Evolutionary conservation across 2,888 invertebrate genomes (phyloP).

Genomic region (Cotesia congregata): DNA sequence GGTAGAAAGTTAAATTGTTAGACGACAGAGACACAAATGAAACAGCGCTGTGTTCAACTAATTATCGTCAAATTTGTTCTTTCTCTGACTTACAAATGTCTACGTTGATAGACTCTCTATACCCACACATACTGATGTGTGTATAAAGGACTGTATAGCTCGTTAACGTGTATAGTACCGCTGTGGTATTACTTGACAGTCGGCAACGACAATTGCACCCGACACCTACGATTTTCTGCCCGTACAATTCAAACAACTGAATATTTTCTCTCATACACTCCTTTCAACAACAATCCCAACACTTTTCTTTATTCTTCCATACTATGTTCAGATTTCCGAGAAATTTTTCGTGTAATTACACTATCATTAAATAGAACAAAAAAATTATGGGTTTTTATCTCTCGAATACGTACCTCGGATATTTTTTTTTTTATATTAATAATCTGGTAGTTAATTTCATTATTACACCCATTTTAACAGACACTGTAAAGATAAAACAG

Average conservation of each 20-base stretch:
- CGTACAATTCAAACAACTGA: constrained; percentile 4
- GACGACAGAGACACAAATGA: constrained; percentile 39
- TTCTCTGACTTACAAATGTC: constrained; percentile 13
- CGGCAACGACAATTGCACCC: constrained; percentile 39
- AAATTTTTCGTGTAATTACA: constrained; percentile 19
- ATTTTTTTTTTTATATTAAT: constrained; percentile 13
- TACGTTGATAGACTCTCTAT: not conserved
- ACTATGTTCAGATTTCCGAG: not conserved
- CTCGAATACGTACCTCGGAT: not conserved
- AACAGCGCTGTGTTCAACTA: constrained; percentile 38
- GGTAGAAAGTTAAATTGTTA: constrained; percentile 38
- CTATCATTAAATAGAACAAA: constrained; percentile 31
- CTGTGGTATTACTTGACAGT: constrained; percentile 25
- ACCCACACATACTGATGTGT: not conserved
- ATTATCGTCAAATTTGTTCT: constrained; percentile 41
- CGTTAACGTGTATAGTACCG: constrained; percentile 28
- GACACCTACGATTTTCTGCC: constrained; percentile 41
- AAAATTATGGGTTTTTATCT: constrained; percentile 22
- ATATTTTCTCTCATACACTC: constrained; percentile 9
- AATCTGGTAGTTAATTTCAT: not conserved
- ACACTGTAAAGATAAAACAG: not conserved
- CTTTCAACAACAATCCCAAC: constrained; percentile 3
- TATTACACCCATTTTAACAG: constrained; percentile 16
- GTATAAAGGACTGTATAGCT: constrained; percentile 13
- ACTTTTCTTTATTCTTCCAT: constrained; percentile 20